phyloP scores from a whole-genome alignment of 2,888 invertebrate species.

The Watsonalla cultraria region DNA sequence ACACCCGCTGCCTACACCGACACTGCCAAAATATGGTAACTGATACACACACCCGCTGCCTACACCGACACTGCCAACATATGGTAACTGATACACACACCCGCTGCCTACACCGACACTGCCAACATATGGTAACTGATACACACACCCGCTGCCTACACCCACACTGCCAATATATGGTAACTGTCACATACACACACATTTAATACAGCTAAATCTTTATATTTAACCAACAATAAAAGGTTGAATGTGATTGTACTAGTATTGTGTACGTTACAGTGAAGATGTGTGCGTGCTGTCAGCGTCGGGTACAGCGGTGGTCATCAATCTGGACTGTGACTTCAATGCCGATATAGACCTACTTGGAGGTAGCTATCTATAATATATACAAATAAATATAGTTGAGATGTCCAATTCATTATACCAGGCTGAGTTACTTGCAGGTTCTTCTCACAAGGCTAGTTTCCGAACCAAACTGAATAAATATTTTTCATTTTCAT shows the following conservation, averaged over 20 bases:
- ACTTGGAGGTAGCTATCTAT: slow-evolving; percentile 27
- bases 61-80: slow-evolving; percentile 96
- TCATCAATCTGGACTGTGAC: slow-evolving; percentile 76
- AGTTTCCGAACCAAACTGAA: too few species aligned
- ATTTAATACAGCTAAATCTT: too few species aligned
- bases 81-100: slow-evolving; percentile 80
- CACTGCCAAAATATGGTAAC: too few species aligned
- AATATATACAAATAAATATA: slow-evolving; percentile 3
- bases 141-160: not conserved
- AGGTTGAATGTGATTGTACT: too few species aligned
- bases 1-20: too few species aligned
- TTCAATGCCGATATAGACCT: slow-evolving; percentile 50
- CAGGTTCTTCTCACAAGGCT: too few species aligned
- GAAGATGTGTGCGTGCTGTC: slow-evolving; percentile 97
- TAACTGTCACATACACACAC: too few species aligned
- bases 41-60: slow-evolving; percentile 67
- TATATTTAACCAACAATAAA: too few species aligned
- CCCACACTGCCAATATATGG: not conserved
- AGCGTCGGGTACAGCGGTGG: slow-evolving; percentile 95
- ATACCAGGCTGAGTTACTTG: too few species aligned
- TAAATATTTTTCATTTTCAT: too few species aligned
- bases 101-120: too few species aligned
- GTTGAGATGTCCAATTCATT: too few species aligned
- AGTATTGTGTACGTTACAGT: slow-evolving; percentile 65
- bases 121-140: not conserved